Percentiles rank a stretch among this genome's conserved stretches.
These are phyloP conservation scores for Delphinapterus leucas DNA, from an alignment of 2,113 vertebrate genomes.

Conservation along the genomic window DNA sequence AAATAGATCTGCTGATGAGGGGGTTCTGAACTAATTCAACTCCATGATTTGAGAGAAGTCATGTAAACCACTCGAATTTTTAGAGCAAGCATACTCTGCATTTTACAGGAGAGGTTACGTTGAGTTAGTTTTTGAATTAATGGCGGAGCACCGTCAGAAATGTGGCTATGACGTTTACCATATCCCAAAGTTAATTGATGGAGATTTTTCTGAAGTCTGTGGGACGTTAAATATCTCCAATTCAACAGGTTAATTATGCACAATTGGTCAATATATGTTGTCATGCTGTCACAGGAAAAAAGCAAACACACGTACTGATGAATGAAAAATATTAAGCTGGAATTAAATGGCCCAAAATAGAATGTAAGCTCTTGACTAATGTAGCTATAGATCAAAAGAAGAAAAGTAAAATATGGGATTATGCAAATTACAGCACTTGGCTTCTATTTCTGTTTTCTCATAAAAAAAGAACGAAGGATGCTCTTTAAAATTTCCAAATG, in stretches of 20 bases:
- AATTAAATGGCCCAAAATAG: slow-evolving; percentile 28
- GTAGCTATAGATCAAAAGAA: slow-evolving; percentile 41
- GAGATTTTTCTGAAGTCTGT: neutral
- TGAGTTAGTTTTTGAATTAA: neutral
- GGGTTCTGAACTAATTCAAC: neutral
- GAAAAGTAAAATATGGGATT: slow-evolving; percentile 33
- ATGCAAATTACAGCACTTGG: slow-evolving; percentile 13
- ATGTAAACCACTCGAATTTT: neutral
- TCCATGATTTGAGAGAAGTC: neutral
- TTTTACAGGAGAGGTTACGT: neutral
- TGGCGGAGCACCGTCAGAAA: neutral
- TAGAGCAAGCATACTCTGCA: neutral
- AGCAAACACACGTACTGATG: neutral
- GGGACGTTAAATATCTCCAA: neutral
- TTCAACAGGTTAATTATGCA: neutral
- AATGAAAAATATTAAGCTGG: neutral
- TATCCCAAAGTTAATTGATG: neutral
- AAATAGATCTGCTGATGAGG: neutral
- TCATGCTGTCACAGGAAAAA: neutral
- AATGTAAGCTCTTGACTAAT: slow-evolving; percentile 35
- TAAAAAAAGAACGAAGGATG: slow-evolving; percentile 7
- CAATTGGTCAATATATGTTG: slow-evolving; percentile 26
- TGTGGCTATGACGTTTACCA: neutral
- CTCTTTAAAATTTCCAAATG: slow-evolving; percentile 20
- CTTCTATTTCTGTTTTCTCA: slow-evolving; percentile 10